Evolutionary conservation across 1,140 invertebrate species (phyloP).

Genomic region (Drosophila nannoptera): DNA sequence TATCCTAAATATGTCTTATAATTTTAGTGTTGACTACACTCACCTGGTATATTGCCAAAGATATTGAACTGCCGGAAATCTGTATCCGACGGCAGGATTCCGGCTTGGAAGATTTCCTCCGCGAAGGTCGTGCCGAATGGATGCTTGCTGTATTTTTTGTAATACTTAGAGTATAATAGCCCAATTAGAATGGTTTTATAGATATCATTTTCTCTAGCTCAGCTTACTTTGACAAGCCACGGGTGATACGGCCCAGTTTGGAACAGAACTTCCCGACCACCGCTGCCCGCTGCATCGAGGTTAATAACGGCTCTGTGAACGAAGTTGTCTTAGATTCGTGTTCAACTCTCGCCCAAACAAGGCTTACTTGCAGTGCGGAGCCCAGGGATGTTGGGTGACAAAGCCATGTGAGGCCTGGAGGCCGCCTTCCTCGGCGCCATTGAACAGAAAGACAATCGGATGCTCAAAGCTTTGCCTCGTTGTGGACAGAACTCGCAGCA

Average conservation of each 20-base stretch:
- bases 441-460: slow-evolving; percentile 89
- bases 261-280: slow-evolving; percentile 92
- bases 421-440: slow-evolving; percentile 87
- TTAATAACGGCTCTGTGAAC: slow-evolving; percentile 89
- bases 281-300: slow-evolving; percentile 95
- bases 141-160: slow-evolving; percentile 88
- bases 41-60: slow-evolving; percentile 82
- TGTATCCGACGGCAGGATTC: slow-evolving; percentile 91
- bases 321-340: slow-evolving; percentile 80
- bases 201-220: not conserved
- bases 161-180: slow-evolving; percentile 81
- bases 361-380: slow-evolving; percentile 80
- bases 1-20: not conserved
- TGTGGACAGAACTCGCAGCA: slow-evolving; percentile 80
- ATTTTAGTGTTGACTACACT: slow-evolving; percentile 39
- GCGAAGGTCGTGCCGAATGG: slow-evolving; percentile 89
- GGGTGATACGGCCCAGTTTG: slow-evolving; percentile 89
- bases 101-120: slow-evolving; percentile 91
- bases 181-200: slow-evolving; percentile 80
- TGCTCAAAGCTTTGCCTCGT: slow-evolving; percentile 46
- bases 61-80: slow-evolving; percentile 87
- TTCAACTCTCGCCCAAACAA: no score
- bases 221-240: slow-evolving; percentile 89
- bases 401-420: slow-evolving; percentile 87
- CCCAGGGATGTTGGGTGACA: slow-evolving; percentile 88